Evolutionary conservation across 2,888 invertebrate genomes (phyloP).

Genomic region (Zele albiditarsus): DNA sequence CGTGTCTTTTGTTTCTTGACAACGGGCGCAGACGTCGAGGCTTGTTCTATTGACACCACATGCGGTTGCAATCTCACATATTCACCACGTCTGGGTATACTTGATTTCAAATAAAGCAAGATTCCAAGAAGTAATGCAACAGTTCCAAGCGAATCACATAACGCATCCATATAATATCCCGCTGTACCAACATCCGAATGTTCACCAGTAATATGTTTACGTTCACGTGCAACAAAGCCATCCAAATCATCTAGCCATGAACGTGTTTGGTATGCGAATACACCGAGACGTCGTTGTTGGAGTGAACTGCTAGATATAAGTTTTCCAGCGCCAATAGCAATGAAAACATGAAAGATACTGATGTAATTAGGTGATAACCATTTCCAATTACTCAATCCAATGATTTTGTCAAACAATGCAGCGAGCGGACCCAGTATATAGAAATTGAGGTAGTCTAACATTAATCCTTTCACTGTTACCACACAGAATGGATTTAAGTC

Average conservation of each 20-base stretch:
- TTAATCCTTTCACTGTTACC: slow-evolving; percentile 87
- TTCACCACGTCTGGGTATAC: slow-evolving; percentile 83
- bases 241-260: slow-evolving; percentile 91
- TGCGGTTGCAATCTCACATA: slow-evolving; percentile 81
- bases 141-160: slow-evolving; percentile 87
- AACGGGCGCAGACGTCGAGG: slow-evolving; percentile 68
- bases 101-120: slow-evolving; percentile 80
- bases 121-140: slow-evolving; percentile 82
- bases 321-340: slow-evolving; percentile 84
- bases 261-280: slow-evolving; percentile 85
- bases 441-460: slow-evolving; percentile 89
- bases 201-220: slow-evolving; percentile 84
- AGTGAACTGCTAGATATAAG: slow-evolving; percentile 83
- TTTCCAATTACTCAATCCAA: slow-evolving; percentile 77
- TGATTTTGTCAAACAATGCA: slow-evolving; percentile 80
- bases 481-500: slow-evolving; percentile 84
- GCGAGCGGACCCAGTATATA: slow-evolving; percentile 88
- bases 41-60: slow-evolving; percentile 73
- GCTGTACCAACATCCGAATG: slow-evolving; percentile 85
- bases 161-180: slow-evolving; percentile 88
- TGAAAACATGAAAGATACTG: slow-evolving; percentile 84
- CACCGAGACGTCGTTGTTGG: slow-evolving; percentile 81
- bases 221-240: slow-evolving; percentile 87
- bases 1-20: slow-evolving; percentile 75
- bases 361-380: slow-evolving; percentile 89